Percentiles rank a stretch among this genome's conserved stretches.
Conservation (phyloP, 2,113 vertebrate genomes). For the Notothenia coriiceps region DNA sequence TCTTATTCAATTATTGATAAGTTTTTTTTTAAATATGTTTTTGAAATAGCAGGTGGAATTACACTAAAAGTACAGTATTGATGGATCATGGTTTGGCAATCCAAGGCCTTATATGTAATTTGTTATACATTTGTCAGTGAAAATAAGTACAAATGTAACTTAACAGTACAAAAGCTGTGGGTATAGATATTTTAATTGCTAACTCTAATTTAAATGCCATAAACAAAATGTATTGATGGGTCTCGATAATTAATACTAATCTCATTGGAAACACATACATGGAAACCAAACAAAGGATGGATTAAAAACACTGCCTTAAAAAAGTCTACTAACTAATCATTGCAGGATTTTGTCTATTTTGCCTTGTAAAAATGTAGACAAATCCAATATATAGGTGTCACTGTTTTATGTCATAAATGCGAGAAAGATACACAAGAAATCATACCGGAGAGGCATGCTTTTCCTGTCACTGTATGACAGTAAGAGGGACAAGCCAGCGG, state of each 20-base stretch:
- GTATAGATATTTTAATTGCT: too few relatives aligned
- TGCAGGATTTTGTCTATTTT: neutral
- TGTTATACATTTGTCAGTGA: neutral
- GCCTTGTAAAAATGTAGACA: neutral
- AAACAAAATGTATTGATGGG: neutral
- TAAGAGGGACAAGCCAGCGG: conserved; percentile 63
- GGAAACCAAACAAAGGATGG: neutral
- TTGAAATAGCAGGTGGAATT: conserved; percentile 2
- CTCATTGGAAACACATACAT: neutral
- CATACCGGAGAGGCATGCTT: conserved; percentile 28
- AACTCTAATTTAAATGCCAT: neutral
- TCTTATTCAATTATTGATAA: conserved; percentile 15
- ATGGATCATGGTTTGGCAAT: neutral
- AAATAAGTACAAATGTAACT: neutral
- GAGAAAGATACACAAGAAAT: conserved; percentile 21
- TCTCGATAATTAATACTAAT: conserved; percentile 12
- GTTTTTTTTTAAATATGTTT: neutral
- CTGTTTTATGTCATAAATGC: conserved; percentile 15
- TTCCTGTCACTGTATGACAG: conserved; percentile 45
- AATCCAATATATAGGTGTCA: neutral
- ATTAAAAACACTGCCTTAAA: neutral
- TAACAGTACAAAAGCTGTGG: neutral
- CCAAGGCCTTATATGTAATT: neutral
- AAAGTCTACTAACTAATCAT: neutral
- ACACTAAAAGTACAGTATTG: neutral